Conservation (phyloP, 2,113 vertebrate genomes). For the Rattus rattus region DNA sequence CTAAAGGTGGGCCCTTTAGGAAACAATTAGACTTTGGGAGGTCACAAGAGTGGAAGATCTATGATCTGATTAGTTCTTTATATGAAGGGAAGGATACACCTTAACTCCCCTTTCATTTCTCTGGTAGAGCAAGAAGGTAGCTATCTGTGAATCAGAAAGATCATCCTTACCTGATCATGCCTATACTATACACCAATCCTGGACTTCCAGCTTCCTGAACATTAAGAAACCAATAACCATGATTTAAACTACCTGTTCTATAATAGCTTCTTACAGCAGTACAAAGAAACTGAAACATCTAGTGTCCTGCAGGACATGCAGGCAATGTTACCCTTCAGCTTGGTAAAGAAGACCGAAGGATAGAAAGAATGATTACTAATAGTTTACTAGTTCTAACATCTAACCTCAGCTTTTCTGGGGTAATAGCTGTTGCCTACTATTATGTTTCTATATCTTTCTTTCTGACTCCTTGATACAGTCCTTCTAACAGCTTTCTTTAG, state of each 20-base stretch:
- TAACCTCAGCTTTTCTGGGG: not conserved
- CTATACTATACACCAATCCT: not conserved
- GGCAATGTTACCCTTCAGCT: not conserved
- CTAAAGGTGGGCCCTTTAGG: not conserved
- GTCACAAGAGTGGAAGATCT: not conserved
- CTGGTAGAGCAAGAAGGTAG: not conserved
- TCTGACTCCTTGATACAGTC: not conserved
- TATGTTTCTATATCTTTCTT: not conserved
- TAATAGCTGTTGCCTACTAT: not conserved
- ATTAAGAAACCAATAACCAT: not conserved
- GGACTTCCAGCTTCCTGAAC: not conserved
- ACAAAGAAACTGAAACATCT: not conserved
- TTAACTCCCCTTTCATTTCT: not conserved
- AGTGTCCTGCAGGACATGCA: not conserved
- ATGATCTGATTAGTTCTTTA: not conserved
- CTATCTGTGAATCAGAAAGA: not conserved
- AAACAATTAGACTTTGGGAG: not conserved
- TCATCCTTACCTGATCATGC: not conserved
- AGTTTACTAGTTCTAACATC: constrained; percentile 1
- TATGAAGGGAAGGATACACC: not conserved
- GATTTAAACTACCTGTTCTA: not conserved
- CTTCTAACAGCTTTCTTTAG: not conserved
- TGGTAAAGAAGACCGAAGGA: not conserved
- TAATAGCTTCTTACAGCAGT: not conserved
- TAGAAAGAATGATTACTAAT: not conserved